Evolutionary conservation across 2,113 vertebrate genomes (phyloP).

Genomic region (Mesoclemmys tuberculata): DNA sequence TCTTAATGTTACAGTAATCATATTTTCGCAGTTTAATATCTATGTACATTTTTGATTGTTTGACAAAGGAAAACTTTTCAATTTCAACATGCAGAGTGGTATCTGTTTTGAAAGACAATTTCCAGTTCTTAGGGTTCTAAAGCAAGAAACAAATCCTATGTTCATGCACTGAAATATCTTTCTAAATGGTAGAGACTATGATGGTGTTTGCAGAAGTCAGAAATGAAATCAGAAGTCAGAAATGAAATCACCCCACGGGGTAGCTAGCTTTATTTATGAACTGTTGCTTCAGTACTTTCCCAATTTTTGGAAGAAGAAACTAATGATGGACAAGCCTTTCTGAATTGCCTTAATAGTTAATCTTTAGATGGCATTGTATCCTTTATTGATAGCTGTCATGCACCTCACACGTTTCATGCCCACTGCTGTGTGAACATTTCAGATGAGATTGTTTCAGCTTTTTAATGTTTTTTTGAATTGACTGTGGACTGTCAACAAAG

Average conservation of each 20-base stretch:
- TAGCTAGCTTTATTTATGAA: not conserved
- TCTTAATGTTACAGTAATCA: not conserved
- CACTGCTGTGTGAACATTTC: not conserved
- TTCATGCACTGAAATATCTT: not conserved
- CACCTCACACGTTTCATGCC: not conserved
- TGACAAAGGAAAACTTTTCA: not conserved
- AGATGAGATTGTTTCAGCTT: not conserved
- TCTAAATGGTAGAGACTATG: not conserved
- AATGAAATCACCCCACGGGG: not conserved
- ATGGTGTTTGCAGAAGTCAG: not conserved
- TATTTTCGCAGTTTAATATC: not conserved
- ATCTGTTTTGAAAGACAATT: conserved; percentile 28
- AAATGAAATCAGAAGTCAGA: not conserved
- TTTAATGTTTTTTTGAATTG: not conserved
- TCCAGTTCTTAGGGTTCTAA: not conserved
- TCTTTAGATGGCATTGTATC: not conserved
- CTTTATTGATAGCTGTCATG: not conserved
- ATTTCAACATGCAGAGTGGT: not conserved
- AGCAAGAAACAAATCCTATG: not conserved
- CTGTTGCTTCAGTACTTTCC: conserved; percentile 6
- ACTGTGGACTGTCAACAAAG: not conserved
- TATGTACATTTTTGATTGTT: not conserved
- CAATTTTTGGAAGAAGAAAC: conserved; percentile 5
- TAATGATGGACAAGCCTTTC: not conserved
- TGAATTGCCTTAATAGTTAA: conserved; percentile 43